Evolutionary conservation across 2,797 vertebrate genomes (phyloP).

Genomic region (Pygocentrus nattereri): DNA sequence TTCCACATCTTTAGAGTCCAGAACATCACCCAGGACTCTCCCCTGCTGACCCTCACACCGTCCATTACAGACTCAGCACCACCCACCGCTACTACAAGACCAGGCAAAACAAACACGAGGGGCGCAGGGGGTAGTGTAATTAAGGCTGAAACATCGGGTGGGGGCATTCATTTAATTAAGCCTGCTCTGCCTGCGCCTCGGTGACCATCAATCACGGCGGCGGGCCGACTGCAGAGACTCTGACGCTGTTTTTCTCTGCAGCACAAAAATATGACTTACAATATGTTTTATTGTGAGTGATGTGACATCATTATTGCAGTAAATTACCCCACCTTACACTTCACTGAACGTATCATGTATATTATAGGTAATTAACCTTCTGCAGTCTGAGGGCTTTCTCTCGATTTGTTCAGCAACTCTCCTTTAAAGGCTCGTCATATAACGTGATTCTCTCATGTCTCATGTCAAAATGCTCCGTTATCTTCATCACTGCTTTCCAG

Average conservation of each 20-base stretch:
- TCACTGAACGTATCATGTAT: too few species aligned
- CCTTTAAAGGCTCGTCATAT: too few species aligned
- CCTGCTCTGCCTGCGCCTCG: slow-evolving; percentile 47
- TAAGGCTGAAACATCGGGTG: slow-evolving; percentile 71
- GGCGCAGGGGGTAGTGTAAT: slow-evolving; percentile 73
- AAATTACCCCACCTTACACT: too few species aligned
- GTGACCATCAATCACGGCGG: slow-evolving; percentile 50
- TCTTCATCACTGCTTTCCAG: too few species aligned
- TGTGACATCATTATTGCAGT: too few species aligned
- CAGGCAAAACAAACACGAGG: slow-evolving; percentile 33
- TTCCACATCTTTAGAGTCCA: not conserved
- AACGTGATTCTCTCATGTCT: too few species aligned
- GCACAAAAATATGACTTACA: not conserved
- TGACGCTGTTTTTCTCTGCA: slow-evolving; percentile 28
- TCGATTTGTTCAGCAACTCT: too few species aligned
- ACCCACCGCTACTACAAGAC: not conserved
- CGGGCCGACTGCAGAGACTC: slow-evolving; percentile 19
- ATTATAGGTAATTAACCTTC: too few species aligned
- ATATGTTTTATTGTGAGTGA: too few species aligned
- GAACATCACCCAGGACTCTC: not conserved
- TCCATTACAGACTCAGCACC: slow-evolving; percentile 6
- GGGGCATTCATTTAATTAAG: slow-evolving; percentile 78
- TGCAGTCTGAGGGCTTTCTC: too few species aligned
- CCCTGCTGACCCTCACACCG: slow-evolving; percentile 6
- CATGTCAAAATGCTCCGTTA: too few species aligned